Base-by-base conservation (phyloP, 2,797 vertebrate genomes). In the Morus bassanus region DNA sequence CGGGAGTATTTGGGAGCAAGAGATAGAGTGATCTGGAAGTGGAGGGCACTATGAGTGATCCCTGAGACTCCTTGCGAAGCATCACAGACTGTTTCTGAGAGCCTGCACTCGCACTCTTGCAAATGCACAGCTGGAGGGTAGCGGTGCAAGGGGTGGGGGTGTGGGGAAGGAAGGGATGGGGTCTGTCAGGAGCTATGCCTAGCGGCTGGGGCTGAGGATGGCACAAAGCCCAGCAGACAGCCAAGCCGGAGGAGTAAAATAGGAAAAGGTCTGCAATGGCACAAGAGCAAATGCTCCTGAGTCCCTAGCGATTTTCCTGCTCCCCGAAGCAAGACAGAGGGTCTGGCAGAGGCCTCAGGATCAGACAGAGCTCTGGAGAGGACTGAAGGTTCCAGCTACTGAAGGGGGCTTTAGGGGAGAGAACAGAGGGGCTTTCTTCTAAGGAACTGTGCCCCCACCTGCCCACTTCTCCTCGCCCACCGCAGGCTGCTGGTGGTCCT, bases 11-110 rank as follows among this genome's bases (percentile, higher is more conserved):
- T 43, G 46, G 27, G 59, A 88, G 35, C 35, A 67, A 51, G 56
- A 91, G 10, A 15, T 28, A 22, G 33, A 37, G 35, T 10, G 51
- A 56, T 28, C 31, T 27, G 72, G n/a, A 43, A 53, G 22, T 16
- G 43, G 24, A 43, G 13, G 25, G 23, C 51, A 31, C 46, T 50
- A 50, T 46, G 41, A 63, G 37, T 16, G 35, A 23, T 39, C 31
- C n/a, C 41, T 0, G 21, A 56, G 53, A 16, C 12, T 84, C 37
- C 45, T 31, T 69, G 74, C 48, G 24, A 72, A 81, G 43, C 43
- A 5, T 25, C 69, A 8, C 2, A 0, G 30, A 30, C 21, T 0
- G 0, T 4, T 84, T 65, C 4, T 17, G 51, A 10, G 59, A 56
- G 59, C 31, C 59, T 30, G 56, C 30, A 2, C n/a, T 70, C 0